A percentile compares a stretch with the other conserved stretches of the same genome.
These are phyloP conservation scores for Capreolus pygargus DNA, from an alignment of 2,113 vertebrate genomes.

Conservation along the genomic window DNA sequence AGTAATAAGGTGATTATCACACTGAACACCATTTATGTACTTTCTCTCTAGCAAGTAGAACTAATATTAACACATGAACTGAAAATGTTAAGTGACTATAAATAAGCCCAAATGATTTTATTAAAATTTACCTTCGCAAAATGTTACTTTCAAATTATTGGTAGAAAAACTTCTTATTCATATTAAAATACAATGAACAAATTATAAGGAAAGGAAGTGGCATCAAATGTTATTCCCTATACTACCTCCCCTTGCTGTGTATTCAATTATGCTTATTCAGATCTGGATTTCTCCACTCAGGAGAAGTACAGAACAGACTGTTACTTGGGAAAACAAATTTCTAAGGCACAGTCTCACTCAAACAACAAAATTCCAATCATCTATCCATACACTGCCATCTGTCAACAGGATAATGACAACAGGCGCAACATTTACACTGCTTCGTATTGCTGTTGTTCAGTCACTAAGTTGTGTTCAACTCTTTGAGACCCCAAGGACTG, in stretches of 20 bases:
- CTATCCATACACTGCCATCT: not conserved
- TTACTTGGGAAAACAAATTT: not conserved
- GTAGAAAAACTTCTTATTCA: not conserved
- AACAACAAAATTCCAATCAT: not conserved
- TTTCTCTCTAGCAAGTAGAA: not conserved
- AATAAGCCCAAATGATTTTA: conserved; percentile 4
- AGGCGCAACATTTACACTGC: not conserved
- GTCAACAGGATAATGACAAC: not conserved
- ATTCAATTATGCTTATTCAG: not conserved
- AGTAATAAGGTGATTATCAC: not conserved
- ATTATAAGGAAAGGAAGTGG: not conserved
- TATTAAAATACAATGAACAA: not conserved
- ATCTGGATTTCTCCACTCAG: not conserved
- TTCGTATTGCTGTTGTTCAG: not conserved
- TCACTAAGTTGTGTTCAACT: not conserved
- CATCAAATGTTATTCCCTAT: not conserved
- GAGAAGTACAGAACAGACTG: not conserved
- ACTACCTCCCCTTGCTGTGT: fast-evolving
- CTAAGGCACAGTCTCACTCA: not conserved
- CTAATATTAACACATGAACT: not conserved
- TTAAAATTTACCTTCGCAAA: conserved; percentile 42
- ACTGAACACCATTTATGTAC: not conserved
- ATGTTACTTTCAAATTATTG: not conserved
- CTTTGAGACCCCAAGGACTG: not conserved
- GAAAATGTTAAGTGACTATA: conserved; percentile 34